Percentiles rank a stretch among this genome's conserved stretches.
Evolutionary conservation across 1,140 invertebrate genomes (phyloP).

Genomic region (Drosophila subpulchrella): DNA sequence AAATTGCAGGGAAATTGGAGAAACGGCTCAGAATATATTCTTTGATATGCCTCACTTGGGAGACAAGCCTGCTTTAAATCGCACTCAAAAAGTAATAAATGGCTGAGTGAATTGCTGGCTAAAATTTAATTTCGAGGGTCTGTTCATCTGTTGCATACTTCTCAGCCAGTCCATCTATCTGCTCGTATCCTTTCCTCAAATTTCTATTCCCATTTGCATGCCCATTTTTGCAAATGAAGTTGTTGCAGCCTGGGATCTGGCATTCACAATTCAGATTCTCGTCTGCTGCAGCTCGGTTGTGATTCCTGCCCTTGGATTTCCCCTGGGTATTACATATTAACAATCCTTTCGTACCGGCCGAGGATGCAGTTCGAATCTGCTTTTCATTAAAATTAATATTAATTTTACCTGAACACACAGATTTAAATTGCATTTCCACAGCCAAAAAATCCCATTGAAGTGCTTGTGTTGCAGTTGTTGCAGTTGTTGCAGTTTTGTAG

Average conservation of each 20-base stretch:
- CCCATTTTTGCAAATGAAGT: conserved; percentile 29
- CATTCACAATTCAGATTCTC: conserved; percentile 23
- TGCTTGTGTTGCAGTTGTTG: conserved; percentile 16
- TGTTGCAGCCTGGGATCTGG: conserved; percentile 4
- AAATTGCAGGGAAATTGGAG: conserved; percentile 24
- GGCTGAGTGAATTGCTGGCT: conserved; percentile 6
- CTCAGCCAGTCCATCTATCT: not conserved
- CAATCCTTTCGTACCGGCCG: conserved; percentile 17
- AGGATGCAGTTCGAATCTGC: conserved; percentile 27
- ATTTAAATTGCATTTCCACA: conserved; percentile 48
- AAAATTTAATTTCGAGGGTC: conserved; percentile 9
- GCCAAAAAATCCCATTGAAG: conserved; percentile 41
- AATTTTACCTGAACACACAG: conserved; percentile 50
- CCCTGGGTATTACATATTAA: conserved; percentile 38
- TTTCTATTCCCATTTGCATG: conserved; percentile 14
- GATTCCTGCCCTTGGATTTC: not conserved
- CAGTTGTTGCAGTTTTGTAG: conserved; percentile 35
- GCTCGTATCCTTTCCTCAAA: not conserved
- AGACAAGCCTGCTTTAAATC: conserved; percentile 1
- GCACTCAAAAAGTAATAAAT: conserved; percentile 22
- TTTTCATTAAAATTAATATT: conserved; percentile 71
- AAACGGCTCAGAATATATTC: conserved; percentile 9
- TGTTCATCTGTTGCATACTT: conserved; percentile 16
- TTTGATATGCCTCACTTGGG: conserved; percentile 7
- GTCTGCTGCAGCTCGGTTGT: not conserved